Percentiles rank a stretch among this genome's conserved stretches.
Evolutionary conservation across 2,113 vertebrate genomes (phyloP).

Genomic region (Cebidichthys violaceus): DNA sequence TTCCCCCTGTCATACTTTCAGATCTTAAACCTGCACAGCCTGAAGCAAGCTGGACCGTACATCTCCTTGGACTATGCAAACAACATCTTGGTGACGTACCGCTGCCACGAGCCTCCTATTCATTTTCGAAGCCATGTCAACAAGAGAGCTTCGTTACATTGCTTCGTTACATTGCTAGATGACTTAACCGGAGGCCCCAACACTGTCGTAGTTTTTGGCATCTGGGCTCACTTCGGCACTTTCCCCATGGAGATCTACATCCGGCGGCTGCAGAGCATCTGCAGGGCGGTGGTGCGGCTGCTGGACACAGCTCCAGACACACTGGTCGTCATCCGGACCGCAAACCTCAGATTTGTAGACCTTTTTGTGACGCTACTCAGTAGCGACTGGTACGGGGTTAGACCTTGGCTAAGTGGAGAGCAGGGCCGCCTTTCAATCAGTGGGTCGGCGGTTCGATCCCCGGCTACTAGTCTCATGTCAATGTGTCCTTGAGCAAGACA

Average conservation of each 20-base stretch:
- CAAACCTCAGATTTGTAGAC: no score
- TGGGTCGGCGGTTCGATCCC: no score
- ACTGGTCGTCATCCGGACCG: no score
- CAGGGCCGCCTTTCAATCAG: no score
- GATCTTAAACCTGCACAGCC: constrained; percentile 88
- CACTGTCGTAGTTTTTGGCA: constrained; percentile 86
- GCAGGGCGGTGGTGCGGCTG: constrained; percentile 45
- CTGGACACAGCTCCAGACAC: background rate
- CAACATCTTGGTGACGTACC: constrained; percentile 88
- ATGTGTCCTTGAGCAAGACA: no score
- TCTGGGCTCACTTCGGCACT: constrained; percentile 95
- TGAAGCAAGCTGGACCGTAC: constrained; percentile 87
- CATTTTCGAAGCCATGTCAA: constrained; percentile 82
- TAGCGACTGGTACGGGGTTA: no score
- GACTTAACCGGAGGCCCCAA: constrained; percentile 87
- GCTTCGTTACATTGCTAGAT: no score
- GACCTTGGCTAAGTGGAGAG: no score
- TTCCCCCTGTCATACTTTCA: constrained; percentile 60
- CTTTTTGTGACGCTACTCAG: no score
- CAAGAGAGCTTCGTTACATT: constrained; percentile 88
- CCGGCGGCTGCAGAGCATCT: constrained; percentile 88
- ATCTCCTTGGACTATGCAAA: constrained; percentile 88
- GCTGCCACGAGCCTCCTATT: constrained; percentile 91
- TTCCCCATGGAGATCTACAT: constrained; percentile 91
- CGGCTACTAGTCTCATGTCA: no score